A percentile compares a stretch with the other conserved stretches of the same genome.
Conservation (phyloP, 2,797 vertebrate genomes). For the Halcyon leucocephala region DNA sequence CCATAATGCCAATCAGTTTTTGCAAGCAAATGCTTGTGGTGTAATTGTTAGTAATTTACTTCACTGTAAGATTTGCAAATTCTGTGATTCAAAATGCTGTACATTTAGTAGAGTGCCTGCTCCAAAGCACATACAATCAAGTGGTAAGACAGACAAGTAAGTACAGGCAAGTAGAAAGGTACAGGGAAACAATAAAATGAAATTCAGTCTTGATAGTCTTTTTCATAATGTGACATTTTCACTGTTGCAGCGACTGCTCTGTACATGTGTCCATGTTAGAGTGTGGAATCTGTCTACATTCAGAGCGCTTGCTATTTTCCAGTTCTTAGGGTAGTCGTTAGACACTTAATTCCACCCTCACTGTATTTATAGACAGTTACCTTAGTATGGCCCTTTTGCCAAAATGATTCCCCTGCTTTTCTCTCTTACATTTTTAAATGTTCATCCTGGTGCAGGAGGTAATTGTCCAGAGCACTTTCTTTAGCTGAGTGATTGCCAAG, state of each 20-base stretch:
- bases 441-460: neutral
- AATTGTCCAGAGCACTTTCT: neutral
- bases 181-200: neutral
- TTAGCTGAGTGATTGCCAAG: neutral
- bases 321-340: neutral
- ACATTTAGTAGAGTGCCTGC: neutral
- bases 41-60: neutral
- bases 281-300: neutral
- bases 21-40: neutral
- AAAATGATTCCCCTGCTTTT: neutral
- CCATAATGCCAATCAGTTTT: neutral
- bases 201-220: neutral
- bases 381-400: neutral
- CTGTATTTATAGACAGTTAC: neutral
- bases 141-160: neutral
- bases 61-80: neutral
- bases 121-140: neutral
- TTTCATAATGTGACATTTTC: neutral
- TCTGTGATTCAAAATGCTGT: neutral
- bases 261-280: neutral
- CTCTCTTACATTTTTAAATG: neutral
- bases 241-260: neutral
- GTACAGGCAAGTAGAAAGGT: neutral
- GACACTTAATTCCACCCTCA: neutral
- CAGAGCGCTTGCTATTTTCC: accelerated